Evolutionary conservation across 2,888 invertebrate species (phyloP).

Genomic region (Yponomeuta malinellus): DNA sequence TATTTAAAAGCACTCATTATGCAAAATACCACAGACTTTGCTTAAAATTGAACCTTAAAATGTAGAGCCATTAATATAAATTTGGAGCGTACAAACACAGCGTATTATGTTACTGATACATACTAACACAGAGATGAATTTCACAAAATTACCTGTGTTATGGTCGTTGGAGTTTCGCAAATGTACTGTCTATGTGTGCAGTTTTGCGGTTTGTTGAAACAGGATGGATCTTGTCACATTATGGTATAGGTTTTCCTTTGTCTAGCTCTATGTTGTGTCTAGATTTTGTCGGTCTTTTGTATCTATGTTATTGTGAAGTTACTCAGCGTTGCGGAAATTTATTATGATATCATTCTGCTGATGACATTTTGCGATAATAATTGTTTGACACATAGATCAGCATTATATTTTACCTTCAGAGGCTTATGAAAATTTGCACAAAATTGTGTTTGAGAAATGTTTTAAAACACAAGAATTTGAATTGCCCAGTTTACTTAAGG

Average conservation of each 20-base stretch:
- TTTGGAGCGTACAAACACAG: conserved; percentile 21
- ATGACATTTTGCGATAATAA: conserved; percentile 10
- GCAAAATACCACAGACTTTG: conserved; percentile 31
- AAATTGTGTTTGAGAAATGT: background rate
- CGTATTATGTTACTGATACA: background rate
- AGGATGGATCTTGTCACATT: conserved; percentile 8
- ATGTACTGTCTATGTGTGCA: background rate
- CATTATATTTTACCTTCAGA: background rate
- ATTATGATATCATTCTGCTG: conserved; percentile 13
- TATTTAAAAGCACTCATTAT: conserved; percentile 46
- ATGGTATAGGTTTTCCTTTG: conserved; percentile 6
- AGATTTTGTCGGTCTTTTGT: conserved; percentile 11
- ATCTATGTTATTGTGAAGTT: background rate
- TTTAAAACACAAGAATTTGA: no score
- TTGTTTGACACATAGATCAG: background rate
- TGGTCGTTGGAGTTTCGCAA: conserved; percentile 9
- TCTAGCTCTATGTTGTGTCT: background rate
- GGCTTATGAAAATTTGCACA: background rate
- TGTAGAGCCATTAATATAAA: conserved; percentile 32
- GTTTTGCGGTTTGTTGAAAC: conserved; percentile 7
- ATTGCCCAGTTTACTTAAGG: no score
- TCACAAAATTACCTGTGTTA: conserved; percentile 5
- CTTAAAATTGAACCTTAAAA: conserved; percentile 36
- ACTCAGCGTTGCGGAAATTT: background rate
- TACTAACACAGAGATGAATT: conserved; percentile 2